These are phyloP conservation scores for Troides helena DNA, from an alignment of 2,888 invertebrate species.

Conservation along the genomic window DNA sequence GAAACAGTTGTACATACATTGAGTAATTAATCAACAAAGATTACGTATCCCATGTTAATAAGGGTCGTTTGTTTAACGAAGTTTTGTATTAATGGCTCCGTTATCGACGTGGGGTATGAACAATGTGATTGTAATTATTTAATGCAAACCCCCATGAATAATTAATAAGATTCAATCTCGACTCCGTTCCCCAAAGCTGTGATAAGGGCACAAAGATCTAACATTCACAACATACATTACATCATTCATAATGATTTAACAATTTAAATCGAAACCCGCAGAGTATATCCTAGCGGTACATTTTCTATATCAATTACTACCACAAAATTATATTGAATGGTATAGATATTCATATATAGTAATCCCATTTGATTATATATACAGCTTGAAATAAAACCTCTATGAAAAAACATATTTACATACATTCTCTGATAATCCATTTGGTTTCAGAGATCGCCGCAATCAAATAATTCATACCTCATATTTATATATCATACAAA, in stretches of 20 bases:
- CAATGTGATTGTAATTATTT: constrained; percentile 7
- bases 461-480: no score
- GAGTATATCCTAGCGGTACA: no score
- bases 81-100: constrained; percentile 13
- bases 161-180: constrained; percentile 5
- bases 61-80: constrained; percentile 10
- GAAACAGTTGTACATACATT: neutral
- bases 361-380: no score
- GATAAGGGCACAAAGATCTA: neutral
- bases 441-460: no score
- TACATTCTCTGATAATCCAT: no score
- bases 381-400: no score
- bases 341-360: no score
- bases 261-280: neutral
- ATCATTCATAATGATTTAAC: neutral
- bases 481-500: no score
- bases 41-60: constrained; percentile 2
- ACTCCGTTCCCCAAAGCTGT: neutral
- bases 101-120: neutral
- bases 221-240: neutral
- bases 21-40: neutral
- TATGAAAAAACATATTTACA: no score
- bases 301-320: no score
- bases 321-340: no score
- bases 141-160: constrained; percentile 14